phyloP scores from a whole-genome alignment of 1,140 invertebrate species.

The Episyrphus balteatus region DNA sequence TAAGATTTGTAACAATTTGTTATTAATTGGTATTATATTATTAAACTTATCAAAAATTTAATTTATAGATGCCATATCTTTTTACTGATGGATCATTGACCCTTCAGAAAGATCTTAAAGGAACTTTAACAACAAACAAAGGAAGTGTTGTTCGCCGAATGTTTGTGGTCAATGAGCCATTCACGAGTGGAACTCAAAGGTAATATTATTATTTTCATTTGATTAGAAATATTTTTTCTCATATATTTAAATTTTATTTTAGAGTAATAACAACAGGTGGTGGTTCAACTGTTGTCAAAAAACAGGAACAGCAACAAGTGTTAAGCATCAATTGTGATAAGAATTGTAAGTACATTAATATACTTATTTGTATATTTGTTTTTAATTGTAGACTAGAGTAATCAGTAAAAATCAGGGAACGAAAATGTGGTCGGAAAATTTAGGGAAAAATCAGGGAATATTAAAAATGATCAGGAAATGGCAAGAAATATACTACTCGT shows the following conservation, averaged over 20 bases:
- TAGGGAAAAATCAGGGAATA: too few species aligned
- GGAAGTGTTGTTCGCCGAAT: conserved; percentile 35
- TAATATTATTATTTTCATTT: conserved; percentile 6
- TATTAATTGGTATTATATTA: too few species aligned
- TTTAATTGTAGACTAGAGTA: too few species aligned
- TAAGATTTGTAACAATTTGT: too few species aligned
- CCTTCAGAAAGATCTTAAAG: conserved; percentile 36
- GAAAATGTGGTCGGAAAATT: too few species aligned
- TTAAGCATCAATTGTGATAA: conserved; percentile 34
- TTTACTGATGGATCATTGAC: conserved; percentile 34
- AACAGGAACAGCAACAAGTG: conserved; percentile 35
- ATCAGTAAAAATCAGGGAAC: too few species aligned
- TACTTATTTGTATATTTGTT: neutral
- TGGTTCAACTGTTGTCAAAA: conserved; percentile 24
- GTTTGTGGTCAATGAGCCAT: conserved; percentile 35
- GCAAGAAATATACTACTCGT: too few species aligned
- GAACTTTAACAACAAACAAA: conserved; percentile 28
- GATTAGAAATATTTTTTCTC: neutral
- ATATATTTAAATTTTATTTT: conserved; percentile 2
- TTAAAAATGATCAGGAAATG: too few species aligned
- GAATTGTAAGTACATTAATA: conserved; percentile 32
- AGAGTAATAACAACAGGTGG: conserved; percentile 33
- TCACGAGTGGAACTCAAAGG: conserved; percentile 33
- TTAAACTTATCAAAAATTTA: conserved; percentile 6
- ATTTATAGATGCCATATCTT: conserved; percentile 35